A percentile compares a stretch with the other conserved stretches of the same genome.
Conservation (phyloP, 1,140 invertebrate species). For the Anastatus disparis region DNA sequence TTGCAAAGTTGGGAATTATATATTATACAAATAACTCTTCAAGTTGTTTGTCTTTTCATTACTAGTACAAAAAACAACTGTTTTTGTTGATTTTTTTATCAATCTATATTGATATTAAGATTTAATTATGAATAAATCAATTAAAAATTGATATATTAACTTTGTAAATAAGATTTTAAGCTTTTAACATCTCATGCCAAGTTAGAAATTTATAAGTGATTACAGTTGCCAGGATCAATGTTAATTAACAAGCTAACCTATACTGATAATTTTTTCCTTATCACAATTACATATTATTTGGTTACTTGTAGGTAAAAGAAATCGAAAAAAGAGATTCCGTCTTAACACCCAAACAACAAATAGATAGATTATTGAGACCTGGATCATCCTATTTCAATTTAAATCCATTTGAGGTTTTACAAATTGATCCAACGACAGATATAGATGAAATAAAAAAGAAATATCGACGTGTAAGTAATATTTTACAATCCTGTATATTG, state of each 20-base stretch:
- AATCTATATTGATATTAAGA: too few species aligned
- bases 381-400: conserved; percentile 97
- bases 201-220: not conserved
- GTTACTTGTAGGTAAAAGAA: conserved; percentile 84
- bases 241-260: conserved; percentile 9
- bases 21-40: too few species aligned
- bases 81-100: too few species aligned
- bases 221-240: not conserved
- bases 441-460: conserved; percentile 96
- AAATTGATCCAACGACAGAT: conserved; percentile 89
- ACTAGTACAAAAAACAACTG: too few species aligned
- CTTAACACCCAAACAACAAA: conserved; percentile 94
- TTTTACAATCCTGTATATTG: not conserved
- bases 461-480: conserved; percentile 80
- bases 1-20: too few species aligned
- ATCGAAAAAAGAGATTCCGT: conserved; percentile 93
- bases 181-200: too few species aligned
- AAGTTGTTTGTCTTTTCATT: too few species aligned
- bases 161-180: not conserved
- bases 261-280: not conserved
- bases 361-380: conserved; percentile 89
- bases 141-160: conserved; percentile 42
- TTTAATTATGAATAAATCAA: too few species aligned
- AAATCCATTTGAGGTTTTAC: conserved; percentile 95
- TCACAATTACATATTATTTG: conserved; percentile 17